These are phyloP conservation scores for Arvicanthis niloticus DNA, from an alignment of 2,113 vertebrate genomes.

Conservation along the genomic window DNA sequence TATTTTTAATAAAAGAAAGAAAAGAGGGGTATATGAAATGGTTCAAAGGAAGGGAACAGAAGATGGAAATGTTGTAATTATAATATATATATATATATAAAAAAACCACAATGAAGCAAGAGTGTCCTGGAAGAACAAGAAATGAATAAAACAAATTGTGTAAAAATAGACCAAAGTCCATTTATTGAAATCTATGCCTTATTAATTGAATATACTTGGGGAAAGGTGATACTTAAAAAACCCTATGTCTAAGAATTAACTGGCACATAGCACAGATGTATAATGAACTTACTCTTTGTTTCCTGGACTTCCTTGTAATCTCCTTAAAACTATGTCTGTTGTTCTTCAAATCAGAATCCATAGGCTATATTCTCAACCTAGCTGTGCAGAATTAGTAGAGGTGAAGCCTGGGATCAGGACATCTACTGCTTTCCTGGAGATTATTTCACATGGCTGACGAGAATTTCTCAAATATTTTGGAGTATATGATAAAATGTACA, in stretches of 20 bases:
- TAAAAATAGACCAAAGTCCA: background rate
- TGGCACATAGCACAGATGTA: background rate
- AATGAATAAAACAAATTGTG: background rate
- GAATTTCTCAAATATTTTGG: background rate
- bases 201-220: background rate
- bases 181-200: background rate
- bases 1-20: background rate
- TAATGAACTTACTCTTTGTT: background rate
- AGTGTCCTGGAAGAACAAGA: background rate
- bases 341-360: background rate
- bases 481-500: background rate
- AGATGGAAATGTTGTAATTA: background rate
- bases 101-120: background rate
- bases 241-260: background rate
- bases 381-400: background rate
- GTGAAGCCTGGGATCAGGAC: no score
- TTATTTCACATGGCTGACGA: background rate
- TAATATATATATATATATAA: no score
- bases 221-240: background rate
- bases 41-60: background rate
- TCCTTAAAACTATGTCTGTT: background rate
- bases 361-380: background rate
- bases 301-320: background rate
- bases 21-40: background rate
- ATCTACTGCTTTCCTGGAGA: background rate